A percentile compares a stretch with the other conserved stretches of the same genome.
Evolutionary conservation across 2,113 vertebrate species (phyloP).

Genomic region (Vanacampus margaritifer): DNA sequence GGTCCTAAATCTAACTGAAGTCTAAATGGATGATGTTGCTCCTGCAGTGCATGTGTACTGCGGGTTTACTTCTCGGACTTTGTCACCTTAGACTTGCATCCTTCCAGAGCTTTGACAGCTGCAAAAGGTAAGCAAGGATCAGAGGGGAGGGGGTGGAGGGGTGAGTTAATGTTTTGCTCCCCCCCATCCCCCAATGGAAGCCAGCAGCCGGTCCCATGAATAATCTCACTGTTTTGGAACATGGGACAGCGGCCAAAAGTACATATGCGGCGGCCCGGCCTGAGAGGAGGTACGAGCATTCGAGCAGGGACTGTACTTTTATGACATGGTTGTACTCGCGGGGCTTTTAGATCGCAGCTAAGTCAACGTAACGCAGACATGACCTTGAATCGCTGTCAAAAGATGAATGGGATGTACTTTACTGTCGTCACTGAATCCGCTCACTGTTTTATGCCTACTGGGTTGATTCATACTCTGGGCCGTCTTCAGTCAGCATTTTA

Average conservation of each 20-base stretch:
- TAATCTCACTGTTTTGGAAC: conserved; percentile 51
- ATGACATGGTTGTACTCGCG: conserved; percentile 9
- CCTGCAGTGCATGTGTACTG: background rate
- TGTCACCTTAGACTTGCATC: conserved; percentile 6
- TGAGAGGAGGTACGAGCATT: conserved; percentile 3
- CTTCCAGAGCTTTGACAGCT: conserved; percentile 48
- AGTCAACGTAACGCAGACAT: background rate
- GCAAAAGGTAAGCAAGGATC: conserved; percentile 31
- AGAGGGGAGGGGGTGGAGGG: background rate
- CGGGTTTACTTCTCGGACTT: background rate
- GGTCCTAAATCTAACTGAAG: background rate
- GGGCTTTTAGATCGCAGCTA: conserved; percentile 8
- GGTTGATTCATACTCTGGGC: background rate
- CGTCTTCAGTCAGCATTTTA: background rate
- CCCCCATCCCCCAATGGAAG: conserved; percentile 33
- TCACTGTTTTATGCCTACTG: background rate
- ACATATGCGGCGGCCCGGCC: conserved; percentile 24
- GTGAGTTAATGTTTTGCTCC: conserved; percentile 42
- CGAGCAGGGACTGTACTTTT: conserved; percentile 1
- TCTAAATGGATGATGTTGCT: background rate
- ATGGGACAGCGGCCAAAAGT: conserved; percentile 43
- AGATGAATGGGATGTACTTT: background rate
- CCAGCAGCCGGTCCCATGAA: conserved; percentile 28
- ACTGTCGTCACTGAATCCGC: background rate
- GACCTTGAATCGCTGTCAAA: conserved; percentile 1